Base-by-base conservation (phyloP, 2,113 vertebrate species). In the Toxostoma redivivum region DNA sequence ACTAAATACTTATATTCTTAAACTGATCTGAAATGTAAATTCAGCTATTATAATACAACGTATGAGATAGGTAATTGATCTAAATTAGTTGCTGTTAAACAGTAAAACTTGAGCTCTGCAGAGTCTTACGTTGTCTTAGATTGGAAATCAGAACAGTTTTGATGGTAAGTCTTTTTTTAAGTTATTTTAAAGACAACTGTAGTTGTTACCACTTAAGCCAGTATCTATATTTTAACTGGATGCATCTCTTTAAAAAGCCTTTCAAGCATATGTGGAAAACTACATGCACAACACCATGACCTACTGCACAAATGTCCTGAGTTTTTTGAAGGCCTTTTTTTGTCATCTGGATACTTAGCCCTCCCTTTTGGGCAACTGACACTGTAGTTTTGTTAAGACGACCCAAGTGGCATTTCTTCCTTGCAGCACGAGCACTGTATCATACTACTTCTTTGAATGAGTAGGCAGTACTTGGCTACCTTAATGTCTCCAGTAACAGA, bases 211-310 rank as follows among this genome's bases (percentile, higher is more conserved):
- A 27, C 13, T 42, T n/a, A 54, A 73, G 42, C 81, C 51, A n/a
- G 5, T 27, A 7, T 33, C 10, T 44, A 7, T 33, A 16, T 64
- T 89, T 54, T 38, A 67, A 44, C 20, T 48, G 20, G 15, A 28
- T 72, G 28, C 25, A 37, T 70, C 27, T 78, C 19, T 73, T 74
- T 7, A 50, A 67, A 89, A 84, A 66, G 1, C 48, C 53, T 76
- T 60, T 86, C 11, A 33, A 5, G 10, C 70, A 1, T 60, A 31
- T 53, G 24, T 51, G 38, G 64, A 74, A 67, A 81, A 62, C 25
- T 23, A 13, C 9, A 2, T 38, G 11, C 7, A 14, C 6, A 47
- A 2, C n/a, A 33, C 25, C 24, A 7, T 22, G 25, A 42, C 0
- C 1, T 64, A 14, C 30, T 51, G 38, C 33, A 56, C 35, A 21